Evolutionary conservation across 2,113 vertebrate species (phyloP), one percentile per base, ranked within the genome.

Genomic region (Nannobrachium achirus): DNA sequence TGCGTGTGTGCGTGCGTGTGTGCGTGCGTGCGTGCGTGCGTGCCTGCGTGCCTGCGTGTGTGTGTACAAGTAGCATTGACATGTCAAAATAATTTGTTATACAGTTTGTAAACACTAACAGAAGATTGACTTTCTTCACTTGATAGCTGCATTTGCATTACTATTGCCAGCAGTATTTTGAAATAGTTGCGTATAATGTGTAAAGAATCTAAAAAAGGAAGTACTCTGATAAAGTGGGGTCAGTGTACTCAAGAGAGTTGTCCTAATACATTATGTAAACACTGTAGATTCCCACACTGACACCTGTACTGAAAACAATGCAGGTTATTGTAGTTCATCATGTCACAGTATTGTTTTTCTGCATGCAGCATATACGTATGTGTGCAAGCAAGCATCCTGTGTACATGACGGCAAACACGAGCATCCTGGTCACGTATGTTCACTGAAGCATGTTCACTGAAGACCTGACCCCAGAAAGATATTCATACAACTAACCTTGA

Each of bases 271-370:
- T 15, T 3, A 42, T 60, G 40, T 16, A 19, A 45, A 42, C 40
- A 44, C 15, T n/a, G n/a, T 25, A 46, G 5, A 14, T 18, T 49
- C 25, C 20, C 45, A 63, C 45, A 39, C 13, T 16, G 61, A 38
- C 45, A 33, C 45, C 46, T 63, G 61, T 16, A 51, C 46, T 50
- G 3, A 14, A 51, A 2, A 51, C 61, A 63, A 63, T 51, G 61
- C 13, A 33, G 33, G 33, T 25, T 16, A 4, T 25, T 20, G 42
- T 13, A 20, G 14, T 39, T 25, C 55, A 33, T 25, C 55, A 33
- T 7, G 46, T n/a, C 25, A 33, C 25, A 33, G 25, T 50, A 51
- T 40, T 50, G n/a, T 63, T 25, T 49, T 11, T 14, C 3, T 33
- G 25, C 10, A 7, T 16, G 45, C 39, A 14, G 11, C n/a, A n/a